phyloP scores from a whole-genome alignment of 2,888 invertebrate species.

The Protula sp. region DNA sequence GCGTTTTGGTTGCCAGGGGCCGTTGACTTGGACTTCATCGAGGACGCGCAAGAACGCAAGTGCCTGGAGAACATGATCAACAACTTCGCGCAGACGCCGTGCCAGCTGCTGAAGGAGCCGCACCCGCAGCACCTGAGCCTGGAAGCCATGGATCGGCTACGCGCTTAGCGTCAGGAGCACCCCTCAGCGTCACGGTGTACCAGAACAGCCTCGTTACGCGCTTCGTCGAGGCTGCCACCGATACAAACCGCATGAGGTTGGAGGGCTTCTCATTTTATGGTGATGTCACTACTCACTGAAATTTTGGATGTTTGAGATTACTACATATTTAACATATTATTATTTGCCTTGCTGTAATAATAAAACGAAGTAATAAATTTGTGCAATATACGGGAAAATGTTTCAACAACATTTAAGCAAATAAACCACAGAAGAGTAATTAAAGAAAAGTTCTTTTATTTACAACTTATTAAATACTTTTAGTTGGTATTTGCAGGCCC shows the following conservation, averaged over 20 bases:
- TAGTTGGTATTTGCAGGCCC: too few species aligned
- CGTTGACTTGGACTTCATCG: constrained; percentile 56
- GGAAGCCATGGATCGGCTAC: constrained; percentile 42
- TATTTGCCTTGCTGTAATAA: too few species aligned
- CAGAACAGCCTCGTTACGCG: constrained; percentile 43
- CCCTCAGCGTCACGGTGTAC: constrained; percentile 45
- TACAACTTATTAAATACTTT: too few species aligned
- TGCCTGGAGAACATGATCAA: constrained; percentile 59
- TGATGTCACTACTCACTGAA: too few species aligned
- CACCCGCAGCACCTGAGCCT: constrained; percentile 57
- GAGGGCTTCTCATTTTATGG: constrained; percentile 47
- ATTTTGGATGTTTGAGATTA: too few species aligned
- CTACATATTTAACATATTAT: too few species aligned
- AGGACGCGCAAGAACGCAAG: constrained; percentile 60
- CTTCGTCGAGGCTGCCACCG: constrained; percentile 51
- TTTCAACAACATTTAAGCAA: too few species aligned
- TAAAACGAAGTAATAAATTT: too few species aligned
- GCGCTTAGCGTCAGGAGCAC: constrained; percentile 36
- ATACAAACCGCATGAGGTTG: constrained; percentile 49
- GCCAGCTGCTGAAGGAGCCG: constrained; percentile 55
- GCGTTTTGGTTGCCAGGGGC: constrained; percentile 42
- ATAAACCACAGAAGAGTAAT: too few species aligned
- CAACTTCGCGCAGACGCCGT: constrained; percentile 57
- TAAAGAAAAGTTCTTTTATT: too few species aligned
- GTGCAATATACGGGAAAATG: too few species aligned